phyloP scores from a whole-genome alignment of 2,113 vertebrate genomes.

The Carollia perspicillata region DNA sequence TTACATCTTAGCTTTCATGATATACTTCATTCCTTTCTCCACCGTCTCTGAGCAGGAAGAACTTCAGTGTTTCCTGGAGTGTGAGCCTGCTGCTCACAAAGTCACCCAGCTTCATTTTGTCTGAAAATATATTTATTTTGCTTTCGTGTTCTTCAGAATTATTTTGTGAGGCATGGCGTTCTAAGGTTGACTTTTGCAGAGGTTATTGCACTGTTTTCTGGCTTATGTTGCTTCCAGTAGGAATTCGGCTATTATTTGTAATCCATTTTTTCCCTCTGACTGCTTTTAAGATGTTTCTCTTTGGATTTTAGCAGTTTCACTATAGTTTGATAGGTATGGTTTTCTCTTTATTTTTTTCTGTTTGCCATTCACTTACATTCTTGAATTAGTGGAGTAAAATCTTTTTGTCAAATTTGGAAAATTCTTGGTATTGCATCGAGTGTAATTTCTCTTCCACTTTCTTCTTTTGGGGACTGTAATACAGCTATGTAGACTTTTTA shows the following conservation, averaged over 20 bases:
- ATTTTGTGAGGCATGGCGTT: neutral
- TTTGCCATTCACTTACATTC: neutral
- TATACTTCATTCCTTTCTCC: neutral
- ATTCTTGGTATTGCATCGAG: neutral
- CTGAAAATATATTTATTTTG: neutral
- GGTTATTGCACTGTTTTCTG: neutral
- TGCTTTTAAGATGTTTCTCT: neutral
- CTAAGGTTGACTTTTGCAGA: neutral
- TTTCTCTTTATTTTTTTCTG: neutral
- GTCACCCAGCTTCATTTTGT: neutral
- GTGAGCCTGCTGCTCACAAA: neutral
- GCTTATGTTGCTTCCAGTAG: neutral
- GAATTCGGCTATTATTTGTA: neutral
- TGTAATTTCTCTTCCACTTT: neutral
- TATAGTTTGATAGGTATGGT: neutral
- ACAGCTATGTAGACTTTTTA: neutral
- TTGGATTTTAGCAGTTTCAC: neutral
- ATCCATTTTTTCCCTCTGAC: neutral
- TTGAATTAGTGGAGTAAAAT: neutral
- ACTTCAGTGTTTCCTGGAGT: neutral
- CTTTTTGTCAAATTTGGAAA: neutral
- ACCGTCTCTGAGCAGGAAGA: neutral
- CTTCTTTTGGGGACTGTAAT: neutral
- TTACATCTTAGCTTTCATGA: neutral
- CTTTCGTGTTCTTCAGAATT: neutral